Conservation (phyloP, 2,797 vertebrate genomes). For the Pipistrellus pygmaeus region DNA sequence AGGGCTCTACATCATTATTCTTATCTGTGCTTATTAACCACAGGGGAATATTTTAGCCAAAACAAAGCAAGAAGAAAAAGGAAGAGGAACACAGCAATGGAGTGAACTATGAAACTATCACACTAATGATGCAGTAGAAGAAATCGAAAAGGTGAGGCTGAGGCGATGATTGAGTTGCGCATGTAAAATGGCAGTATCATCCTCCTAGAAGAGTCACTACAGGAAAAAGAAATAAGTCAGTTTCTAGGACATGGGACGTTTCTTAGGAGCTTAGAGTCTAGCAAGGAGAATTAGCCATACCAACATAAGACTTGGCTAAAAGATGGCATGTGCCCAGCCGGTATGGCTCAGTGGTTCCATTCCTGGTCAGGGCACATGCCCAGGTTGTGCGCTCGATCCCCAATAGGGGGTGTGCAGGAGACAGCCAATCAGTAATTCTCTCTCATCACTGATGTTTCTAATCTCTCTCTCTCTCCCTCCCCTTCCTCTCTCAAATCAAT, state of each 20-base stretch:
- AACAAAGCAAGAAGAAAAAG: conserved; percentile 13
- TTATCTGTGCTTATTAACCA: conserved; percentile 3
- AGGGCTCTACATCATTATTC: neutral
- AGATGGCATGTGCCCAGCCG: neutral
- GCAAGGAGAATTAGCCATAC: neutral
- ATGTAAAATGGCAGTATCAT: neutral
- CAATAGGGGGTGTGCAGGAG: too few species aligned
- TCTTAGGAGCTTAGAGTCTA: neutral
- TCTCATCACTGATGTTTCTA: too few species aligned
- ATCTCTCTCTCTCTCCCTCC: too few species aligned
- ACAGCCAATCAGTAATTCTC: too few species aligned
- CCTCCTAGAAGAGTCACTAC: neutral
- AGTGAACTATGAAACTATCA: neutral
- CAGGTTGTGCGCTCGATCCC: too few species aligned
- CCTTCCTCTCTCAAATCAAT: too few species aligned
- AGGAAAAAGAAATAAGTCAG: neutral
- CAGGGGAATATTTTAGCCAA: conserved; percentile 21
- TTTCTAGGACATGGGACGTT: neutral
- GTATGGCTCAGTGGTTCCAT: too few species aligned
- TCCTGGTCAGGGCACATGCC: too few species aligned
- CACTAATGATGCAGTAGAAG: neutral
- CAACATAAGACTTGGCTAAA: neutral
- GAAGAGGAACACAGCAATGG: conserved; percentile 23
- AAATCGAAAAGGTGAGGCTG: neutral
- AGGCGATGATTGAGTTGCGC: neutral